Conservation (phyloP, 2,113 vertebrate genomes). For the Danionella cerebrum region DNA sequence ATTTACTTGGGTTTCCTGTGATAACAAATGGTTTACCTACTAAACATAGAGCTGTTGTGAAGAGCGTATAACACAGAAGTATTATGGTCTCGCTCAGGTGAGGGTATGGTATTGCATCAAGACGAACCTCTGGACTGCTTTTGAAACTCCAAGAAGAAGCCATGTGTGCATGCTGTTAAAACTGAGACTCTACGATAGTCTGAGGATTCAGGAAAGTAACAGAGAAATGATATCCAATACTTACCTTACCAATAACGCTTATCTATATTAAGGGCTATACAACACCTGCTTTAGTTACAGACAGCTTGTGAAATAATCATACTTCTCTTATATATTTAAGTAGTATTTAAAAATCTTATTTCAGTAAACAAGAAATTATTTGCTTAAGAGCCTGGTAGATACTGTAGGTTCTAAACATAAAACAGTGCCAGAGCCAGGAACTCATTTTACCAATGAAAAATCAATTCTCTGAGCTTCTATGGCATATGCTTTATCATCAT, state of each 20-base stretch:
- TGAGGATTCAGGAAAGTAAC: slow-evolving; percentile 1
- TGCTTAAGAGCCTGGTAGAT: background rate
- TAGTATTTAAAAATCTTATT: background rate
- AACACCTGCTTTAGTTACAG: slow-evolving; percentile 66
- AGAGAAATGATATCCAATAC: slow-evolving; percentile 47
- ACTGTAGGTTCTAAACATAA: background rate
- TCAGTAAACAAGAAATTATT: slow-evolving; percentile 24
- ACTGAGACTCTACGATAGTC: slow-evolving; percentile 11
- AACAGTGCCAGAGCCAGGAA: background rate
- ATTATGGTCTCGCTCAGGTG: slow-evolving; percentile 33
- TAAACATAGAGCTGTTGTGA: slow-evolving; percentile 20
- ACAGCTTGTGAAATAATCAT: no score
- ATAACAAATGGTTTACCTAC: slow-evolving; percentile 32
- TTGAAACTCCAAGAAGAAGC: slow-evolving; percentile 28
- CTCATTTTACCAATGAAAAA: slow-evolving; percentile 5
- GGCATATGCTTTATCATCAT: background rate
- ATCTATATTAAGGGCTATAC: slow-evolving; percentile 75
- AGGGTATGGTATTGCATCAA: slow-evolving; percentile 28
- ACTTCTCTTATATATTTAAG: no score
- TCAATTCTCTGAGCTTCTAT: background rate
- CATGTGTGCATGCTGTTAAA: slow-evolving; percentile 28
- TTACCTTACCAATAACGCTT: slow-evolving; percentile 64
- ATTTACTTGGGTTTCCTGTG: slow-evolving; percentile 3
- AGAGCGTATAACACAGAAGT: slow-evolving; percentile 1
- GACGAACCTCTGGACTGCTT: slow-evolving; percentile 21